phyloP scores from a whole-genome alignment of 2,888 invertebrate genomes.

The Romanomermis culicivorax region DNA sequence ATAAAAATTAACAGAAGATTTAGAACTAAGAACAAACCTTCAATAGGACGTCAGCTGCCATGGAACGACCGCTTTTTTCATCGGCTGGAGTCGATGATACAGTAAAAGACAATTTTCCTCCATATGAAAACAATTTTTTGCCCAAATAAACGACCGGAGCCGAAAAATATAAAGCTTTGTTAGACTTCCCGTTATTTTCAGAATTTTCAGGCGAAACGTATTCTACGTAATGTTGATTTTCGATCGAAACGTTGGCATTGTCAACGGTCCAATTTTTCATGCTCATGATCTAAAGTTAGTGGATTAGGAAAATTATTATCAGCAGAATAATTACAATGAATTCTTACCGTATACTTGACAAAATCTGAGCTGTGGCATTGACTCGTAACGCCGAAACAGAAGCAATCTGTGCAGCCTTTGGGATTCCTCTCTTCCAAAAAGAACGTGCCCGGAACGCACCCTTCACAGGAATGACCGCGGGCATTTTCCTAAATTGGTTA shows the following conservation, averaged over 20 bases:
- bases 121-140: slow-evolving; percentile 42
- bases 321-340: too few species aligned
- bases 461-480: slow-evolving; percentile 53
- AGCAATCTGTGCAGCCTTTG: slow-evolving; percentile 81
- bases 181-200: neutral
- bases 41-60: slow-evolving; percentile 53
- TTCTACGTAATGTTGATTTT: neutral
- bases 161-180: slow-evolving; percentile 44
- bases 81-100: slow-evolving; percentile 25
- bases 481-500: slow-evolving; percentile 39
- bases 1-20: neutral
- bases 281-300: slow-evolving; percentile 35
- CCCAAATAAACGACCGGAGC: slow-evolving; percentile 51
- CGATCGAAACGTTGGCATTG: neutral
- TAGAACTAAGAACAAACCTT: slow-evolving; percentile 14
- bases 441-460: slow-evolving; percentile 69
- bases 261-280: slow-evolving; percentile 43
- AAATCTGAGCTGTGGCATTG: slow-evolving; percentile 39
- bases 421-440: slow-evolving; percentile 60
- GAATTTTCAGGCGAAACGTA: neutral
- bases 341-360: neutral
- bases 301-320: too few species aligned
- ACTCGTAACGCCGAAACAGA: slow-evolving; percentile 81
- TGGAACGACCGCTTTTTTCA: slow-evolving; percentile 21
- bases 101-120: slow-evolving; percentile 28